A percentile compares a stretch with the other conserved stretches of the same genome.
Conservation (phyloP, 2,888 invertebrate species). For the Acleris literana region DNA sequence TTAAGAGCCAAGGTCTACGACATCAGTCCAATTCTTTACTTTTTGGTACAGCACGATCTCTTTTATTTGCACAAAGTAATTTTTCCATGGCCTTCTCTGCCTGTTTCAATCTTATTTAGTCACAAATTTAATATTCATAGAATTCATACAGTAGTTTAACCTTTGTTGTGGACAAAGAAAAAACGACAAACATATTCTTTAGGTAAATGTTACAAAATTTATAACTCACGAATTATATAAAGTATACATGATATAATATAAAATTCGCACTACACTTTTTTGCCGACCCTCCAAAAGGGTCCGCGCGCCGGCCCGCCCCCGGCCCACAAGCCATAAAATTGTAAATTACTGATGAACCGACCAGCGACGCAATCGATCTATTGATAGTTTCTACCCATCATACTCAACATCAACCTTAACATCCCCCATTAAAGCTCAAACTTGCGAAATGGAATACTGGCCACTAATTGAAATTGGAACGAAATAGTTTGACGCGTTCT, state of each 20-base stretch:
- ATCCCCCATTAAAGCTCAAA: conserved; percentile 7
- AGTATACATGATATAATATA: conserved; percentile 1
- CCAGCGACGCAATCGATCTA: conserved; percentile 78
- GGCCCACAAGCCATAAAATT: conserved; percentile 82
- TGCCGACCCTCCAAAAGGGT: conserved; percentile 66
- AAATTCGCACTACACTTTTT: conserved; percentile 40
- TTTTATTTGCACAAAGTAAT: too few relatives aligned
- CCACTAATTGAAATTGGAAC: conserved; percentile 28
- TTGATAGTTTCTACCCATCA: conserved; percentile 55
- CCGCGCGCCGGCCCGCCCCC: conserved; percentile 63
- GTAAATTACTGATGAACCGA: conserved; percentile 83
- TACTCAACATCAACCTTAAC: conserved; percentile 6
- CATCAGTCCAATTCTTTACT: too few relatives aligned
- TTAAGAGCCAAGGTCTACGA: too few relatives aligned
- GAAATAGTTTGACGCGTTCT: conserved; percentile 35
- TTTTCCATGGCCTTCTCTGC: too few relatives aligned
- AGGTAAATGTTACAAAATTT: too few relatives aligned
- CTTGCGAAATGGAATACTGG: not conserved
- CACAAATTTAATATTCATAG: too few relatives aligned
- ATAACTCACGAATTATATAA: not conserved
- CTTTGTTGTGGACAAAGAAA: too few relatives aligned
- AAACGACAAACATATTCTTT: too few relatives aligned
- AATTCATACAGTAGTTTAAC: too few relatives aligned
- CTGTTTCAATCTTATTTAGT: too few relatives aligned
- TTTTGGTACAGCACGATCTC: too few relatives aligned